A percentile compares a stretch with the other conserved stretches of the same genome.
These are phyloP conservation scores for Dolichallabes microphthalmus DNA, from an alignment of 2,113 vertebrate species.

Conservation along the genomic window DNA sequence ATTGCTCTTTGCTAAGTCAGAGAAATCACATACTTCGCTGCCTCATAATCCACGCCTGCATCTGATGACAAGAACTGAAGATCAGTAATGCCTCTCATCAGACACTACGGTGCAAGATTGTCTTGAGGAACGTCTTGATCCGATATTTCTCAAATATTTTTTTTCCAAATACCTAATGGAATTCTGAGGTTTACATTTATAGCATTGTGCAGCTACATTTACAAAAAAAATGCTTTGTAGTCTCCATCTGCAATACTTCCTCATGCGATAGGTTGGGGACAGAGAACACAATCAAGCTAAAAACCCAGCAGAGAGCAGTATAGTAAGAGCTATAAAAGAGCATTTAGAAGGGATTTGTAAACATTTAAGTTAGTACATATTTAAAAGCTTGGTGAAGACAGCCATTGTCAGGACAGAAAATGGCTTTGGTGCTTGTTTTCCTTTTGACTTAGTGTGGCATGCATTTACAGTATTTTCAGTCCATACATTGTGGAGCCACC, in stretches of 20 bases:
- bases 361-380: too few species aligned
- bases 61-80: conserved; percentile 22
- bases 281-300: neutral
- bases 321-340: too few species aligned
- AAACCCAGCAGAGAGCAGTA: neutral
- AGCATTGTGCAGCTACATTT: neutral
- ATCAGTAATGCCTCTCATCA: conserved; percentile 9
- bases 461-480: too few species aligned
- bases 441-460: neutral
- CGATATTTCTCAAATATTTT: neutral
- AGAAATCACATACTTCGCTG: conserved; percentile 55
- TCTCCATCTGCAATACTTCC: neutral
- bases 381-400: too few species aligned
- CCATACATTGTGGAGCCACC: too few species aligned
- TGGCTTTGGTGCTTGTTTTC: neutral
- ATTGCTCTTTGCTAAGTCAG: conserved; percentile 70
- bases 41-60: conserved; percentile 49
- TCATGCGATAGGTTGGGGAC: too few species aligned
- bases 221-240: neutral
- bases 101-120: neutral
- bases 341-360: neutral
- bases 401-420: neutral
- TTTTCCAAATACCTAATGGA: neutral
- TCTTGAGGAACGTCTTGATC: neutral
- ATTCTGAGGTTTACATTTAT: neutral